Percentiles rank a stretch among this genome's conserved stretches.
Evolutionary conservation across 2,888 invertebrate genomes (phyloP).

Genomic region (Scrobipalpa atriplicella): DNA sequence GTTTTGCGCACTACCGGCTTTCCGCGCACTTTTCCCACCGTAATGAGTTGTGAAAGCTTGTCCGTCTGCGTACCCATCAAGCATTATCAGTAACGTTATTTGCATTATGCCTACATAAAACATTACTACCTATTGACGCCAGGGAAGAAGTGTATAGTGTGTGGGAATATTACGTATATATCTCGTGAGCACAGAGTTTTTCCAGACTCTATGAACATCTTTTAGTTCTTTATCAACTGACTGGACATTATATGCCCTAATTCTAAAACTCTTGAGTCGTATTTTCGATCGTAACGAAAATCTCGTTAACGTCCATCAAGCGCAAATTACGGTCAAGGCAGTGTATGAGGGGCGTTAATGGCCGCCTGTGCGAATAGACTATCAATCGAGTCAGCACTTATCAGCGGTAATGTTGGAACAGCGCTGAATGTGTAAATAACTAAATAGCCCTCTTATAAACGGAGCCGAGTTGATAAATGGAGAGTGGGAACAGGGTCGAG

Average conservation of each 20-base stretch:
- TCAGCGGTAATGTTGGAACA: conserved; percentile 14
- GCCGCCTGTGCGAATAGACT: conserved; percentile 19
- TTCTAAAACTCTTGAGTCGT: not conserved
- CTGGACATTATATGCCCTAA: not conserved
- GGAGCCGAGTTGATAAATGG: conserved; percentile 66
- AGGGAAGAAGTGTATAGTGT: not conserved
- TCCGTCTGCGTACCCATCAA: conserved; percentile 10
- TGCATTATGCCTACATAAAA: conserved; percentile 16
- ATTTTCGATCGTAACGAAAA: not conserved
- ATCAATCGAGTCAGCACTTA: conserved; percentile 16
- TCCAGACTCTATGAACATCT: no score
- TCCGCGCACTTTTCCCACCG: conserved; percentile 30
- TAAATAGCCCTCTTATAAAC: conserved; percentile 60
- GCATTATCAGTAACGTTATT: conserved; percentile 26
- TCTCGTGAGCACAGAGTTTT: no score
- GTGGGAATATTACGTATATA: not conserved
- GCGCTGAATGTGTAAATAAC: conserved; percentile 50
- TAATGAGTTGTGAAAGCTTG: conserved; percentile 32
- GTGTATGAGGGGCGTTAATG: conserved; percentile 16
- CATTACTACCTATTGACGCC: not conserved
- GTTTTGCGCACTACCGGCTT: conserved; percentile 26
- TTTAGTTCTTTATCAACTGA: no score
- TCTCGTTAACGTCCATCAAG: conserved; percentile 23
- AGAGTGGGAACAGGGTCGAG: conserved; percentile 74
- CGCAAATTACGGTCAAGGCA: conserved; percentile 20